Evolutionary conservation across 2,797 vertebrate species (phyloP), one percentile per base, ranked within the genome.

Genomic region (Coilia nasus): DNA sequence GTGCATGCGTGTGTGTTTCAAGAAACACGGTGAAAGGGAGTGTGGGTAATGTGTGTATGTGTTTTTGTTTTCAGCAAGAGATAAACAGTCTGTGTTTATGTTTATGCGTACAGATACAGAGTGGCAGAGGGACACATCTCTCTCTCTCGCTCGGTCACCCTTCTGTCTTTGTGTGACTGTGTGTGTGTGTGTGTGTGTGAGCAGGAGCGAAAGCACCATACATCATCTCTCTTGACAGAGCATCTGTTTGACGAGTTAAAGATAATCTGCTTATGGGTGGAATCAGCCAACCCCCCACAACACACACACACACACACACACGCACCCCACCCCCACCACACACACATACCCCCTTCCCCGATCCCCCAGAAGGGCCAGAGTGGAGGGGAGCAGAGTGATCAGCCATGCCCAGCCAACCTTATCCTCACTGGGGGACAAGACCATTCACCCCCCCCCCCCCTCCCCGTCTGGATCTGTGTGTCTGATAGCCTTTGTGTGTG

Each of bases 181-280:
- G 60, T 64, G 67, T 44, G 71, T 44, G 35, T 44, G 71, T 64
- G 67, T 44, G 71, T 78, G 35, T 44, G 71, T 78, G 71, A 78
- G 35, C 31, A 78, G 28, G 59, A 81, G 71, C 44, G 82, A 82
- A 81, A 81, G 47, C 7, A 0, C 83, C 84, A 84, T 84, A 81
- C 84, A 88, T 88, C 85, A 85, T 56, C 60, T 47, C 47, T 62
- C 82, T 90, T 84, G 71, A 87, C 83, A 87, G 71, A 64, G 85
- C 67, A 83, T 85, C 83, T 87, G 85, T 88, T 87, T 88, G 83
- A 88, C 64, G 83, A 86, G 86, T 90, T 87, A 84, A 87, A 88
- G 71, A 84, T 88, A 88, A 90, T 90, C 85, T 88, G 78, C 78
- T 90, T 90, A 88, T 25, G 57, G 54, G 56, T 64, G 28, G 83